Conservation (phyloP, 2,888 invertebrate species). For the Mythimna vitellina region DNA sequence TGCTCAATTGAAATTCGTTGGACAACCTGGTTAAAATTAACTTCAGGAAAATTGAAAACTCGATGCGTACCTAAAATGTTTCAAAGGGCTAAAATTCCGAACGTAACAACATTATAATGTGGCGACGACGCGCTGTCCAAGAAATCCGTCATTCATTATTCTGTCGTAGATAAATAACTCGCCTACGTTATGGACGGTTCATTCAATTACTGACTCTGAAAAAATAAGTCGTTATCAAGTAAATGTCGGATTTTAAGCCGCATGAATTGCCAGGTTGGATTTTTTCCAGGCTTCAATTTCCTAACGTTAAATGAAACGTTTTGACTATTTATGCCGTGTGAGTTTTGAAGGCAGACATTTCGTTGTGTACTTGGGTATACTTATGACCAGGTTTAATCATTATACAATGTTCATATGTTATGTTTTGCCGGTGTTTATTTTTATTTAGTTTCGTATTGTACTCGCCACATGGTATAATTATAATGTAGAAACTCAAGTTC, state of each 20-base stretch:
- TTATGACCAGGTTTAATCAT: background rate
- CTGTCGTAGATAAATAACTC: conserved; percentile 58
- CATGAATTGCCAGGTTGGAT: conserved; percentile 16
- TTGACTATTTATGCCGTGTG: conserved; percentile 23
- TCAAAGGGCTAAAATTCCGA: conserved; percentile 26
- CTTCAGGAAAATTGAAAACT: conserved; percentile 10
- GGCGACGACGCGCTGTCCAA: conserved; percentile 23
- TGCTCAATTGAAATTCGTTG: conserved; percentile 7
- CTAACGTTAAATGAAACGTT: conserved; percentile 25
- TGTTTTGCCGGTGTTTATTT: no score
- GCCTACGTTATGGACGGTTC: conserved; percentile 40
- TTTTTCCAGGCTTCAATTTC: conserved; percentile 25
- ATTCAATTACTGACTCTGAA: conserved; percentile 52
- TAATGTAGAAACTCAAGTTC: background rate
- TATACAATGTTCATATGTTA: no score
- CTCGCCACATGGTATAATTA: no score
- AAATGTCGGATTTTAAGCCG: conserved; percentile 34
- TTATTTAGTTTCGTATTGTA: no score
- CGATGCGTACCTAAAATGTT: conserved; percentile 20
- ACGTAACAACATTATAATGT: conserved; percentile 44
- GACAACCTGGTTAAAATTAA: conserved; percentile 9
- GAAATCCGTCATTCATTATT: conserved; percentile 59
- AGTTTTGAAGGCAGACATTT: background rate
- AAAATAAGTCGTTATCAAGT: conserved; percentile 47
- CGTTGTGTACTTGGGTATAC: background rate